These are phyloP conservation scores for Melanostoma mellinum DNA, from an alignment of 2,888 invertebrate species.

Conservation along the genomic window DNA sequence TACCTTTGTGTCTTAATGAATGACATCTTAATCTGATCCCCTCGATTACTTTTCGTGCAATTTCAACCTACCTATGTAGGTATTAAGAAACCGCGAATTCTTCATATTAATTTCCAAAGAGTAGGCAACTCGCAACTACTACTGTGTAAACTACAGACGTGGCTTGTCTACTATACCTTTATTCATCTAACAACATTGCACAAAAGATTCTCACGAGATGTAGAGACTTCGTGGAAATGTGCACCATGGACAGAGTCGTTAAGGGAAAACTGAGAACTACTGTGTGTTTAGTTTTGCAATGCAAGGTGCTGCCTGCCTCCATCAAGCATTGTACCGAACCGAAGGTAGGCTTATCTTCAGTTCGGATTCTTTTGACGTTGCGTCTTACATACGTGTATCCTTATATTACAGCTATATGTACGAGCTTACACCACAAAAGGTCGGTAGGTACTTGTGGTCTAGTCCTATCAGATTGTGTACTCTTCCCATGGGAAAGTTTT, in stretches of 20 bases:
- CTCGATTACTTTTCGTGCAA: slow-evolving; percentile 10
- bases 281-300: slow-evolving; percentile 48
- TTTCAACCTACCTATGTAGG: background rate
- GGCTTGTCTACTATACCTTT: background rate
- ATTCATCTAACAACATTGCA: slow-evolving; percentile 46
- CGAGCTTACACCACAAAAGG: slow-evolving; percentile 59
- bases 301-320: slow-evolving; percentile 54
- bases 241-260: slow-evolving; percentile 36
- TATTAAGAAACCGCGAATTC: slow-evolving; percentile 58
- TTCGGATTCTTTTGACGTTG: slow-evolving; percentile 42
- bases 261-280: slow-evolving; percentile 58
- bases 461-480: slow-evolving; percentile 58
- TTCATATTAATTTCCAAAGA: slow-evolving; percentile 59
- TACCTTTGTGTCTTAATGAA: slow-evolving; percentile 53
- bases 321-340: slow-evolving; percentile 40
- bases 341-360: slow-evolving; percentile 45
- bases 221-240: slow-evolving; percentile 66
- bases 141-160: slow-evolving; percentile 6
- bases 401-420: slow-evolving; percentile 25
- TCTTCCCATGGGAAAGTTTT: slow-evolving; percentile 66
- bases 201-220: slow-evolving; percentile 67
- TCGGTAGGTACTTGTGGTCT: slow-evolving; percentile 70
- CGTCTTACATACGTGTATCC: slow-evolving; percentile 18
- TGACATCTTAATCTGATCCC: slow-evolving; percentile 46
- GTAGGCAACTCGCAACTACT: slow-evolving; percentile 31